Percentiles rank a stretch among this genome's conserved stretches.
Conservation (phyloP, 2,113 vertebrate species). For the Rana temporaria region DNA sequence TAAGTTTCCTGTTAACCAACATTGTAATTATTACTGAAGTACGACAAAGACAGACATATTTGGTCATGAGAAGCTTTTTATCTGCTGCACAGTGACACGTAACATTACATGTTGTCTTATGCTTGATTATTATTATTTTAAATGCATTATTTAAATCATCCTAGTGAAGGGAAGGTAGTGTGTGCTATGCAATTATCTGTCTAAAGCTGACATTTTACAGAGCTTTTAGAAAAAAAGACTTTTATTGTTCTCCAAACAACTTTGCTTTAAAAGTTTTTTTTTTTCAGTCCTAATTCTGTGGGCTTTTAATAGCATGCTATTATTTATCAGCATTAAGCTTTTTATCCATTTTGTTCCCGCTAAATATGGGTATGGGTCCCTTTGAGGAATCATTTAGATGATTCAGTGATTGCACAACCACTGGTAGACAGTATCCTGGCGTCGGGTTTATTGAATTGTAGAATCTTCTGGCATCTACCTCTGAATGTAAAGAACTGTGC, state of each 20-base stretch:
- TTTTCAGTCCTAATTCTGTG: conserved; percentile 51
- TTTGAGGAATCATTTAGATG: conserved; percentile 61
- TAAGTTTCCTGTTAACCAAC: conserved; percentile 53
- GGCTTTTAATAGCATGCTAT: conserved; percentile 55
- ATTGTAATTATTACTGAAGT: conserved; percentile 44
- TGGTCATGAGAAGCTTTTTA: conserved; percentile 57
- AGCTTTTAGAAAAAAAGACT: conserved; percentile 54
- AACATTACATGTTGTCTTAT: conserved; percentile 58
- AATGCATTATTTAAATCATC: conserved; percentile 58
- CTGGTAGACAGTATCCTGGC: conserved; percentile 59
- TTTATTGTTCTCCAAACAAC: conserved; percentile 57
- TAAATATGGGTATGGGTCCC: conserved; percentile 57
- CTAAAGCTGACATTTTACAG: conserved; percentile 57
- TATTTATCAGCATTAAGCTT: conserved; percentile 53
- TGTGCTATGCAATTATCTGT: conserved; percentile 57
- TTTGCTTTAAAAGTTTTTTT: conserved; percentile 56
- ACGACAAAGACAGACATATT: conserved; percentile 52
- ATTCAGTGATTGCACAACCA: conserved; percentile 58
- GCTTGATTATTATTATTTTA: conserved; percentile 57
- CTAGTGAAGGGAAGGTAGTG: conserved; percentile 55
- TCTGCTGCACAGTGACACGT: conserved; percentile 50
- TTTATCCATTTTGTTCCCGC: conserved; percentile 42
- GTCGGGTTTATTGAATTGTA: conserved; percentile 58
- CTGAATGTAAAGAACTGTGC: background rate
- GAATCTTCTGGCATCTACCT: conserved; percentile 48